Base-by-base conservation (phyloP, 2,888 invertebrate genomes). In the Clostera curtula region DNA sequence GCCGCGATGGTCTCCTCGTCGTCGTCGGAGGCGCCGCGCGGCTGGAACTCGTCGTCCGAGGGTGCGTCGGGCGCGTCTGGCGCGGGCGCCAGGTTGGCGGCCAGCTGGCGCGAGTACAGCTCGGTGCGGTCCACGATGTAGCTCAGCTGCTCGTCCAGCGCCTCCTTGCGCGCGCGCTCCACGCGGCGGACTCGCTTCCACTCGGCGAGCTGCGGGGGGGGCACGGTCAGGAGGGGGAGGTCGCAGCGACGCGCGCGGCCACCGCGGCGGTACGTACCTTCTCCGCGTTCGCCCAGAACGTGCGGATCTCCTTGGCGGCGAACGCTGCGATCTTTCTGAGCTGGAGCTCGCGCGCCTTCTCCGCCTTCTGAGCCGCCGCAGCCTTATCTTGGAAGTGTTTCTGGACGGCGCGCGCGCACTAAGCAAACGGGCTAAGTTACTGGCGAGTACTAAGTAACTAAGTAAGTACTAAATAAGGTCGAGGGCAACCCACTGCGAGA, bases 91-190 rank as follows among this genome's bases (percentile, higher is more conserved):
- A 95, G 90, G 42, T 93, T 93, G 72, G 95, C 95, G 3, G 95
- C 94, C 33, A 96, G 80, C 79, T 93, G 90, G 13, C 93, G 92
- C 16, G 97, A 97, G 85, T 97, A 98, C 64, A 96, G 96, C 75
- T 99, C 98, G 0, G 98, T 98, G 79, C 97, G 96, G 75, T 97
- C 98, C 33, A 99, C 98, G 62, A 99, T 97, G 69, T 97, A 97
- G 72, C 95, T 95, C 35, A 99, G 87, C 76, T 98, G 98, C 61
- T 97, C 93, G 85, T 98, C 98, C 31, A 98, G 85, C 1, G 97
- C 97, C 62, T 93, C 92, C 68, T 97, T 96, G 35, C 97, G 88
- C 67, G 97, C 96, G 55, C 96, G 96, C 71, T 98, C 98, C 34
- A 98, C 85, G 46, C 95, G 90, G 12, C 93, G 93, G 58, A 94